Evolutionary conservation across 2,888 invertebrate genomes (phyloP).

Genomic region (Hypolimnas misippus): DNA sequence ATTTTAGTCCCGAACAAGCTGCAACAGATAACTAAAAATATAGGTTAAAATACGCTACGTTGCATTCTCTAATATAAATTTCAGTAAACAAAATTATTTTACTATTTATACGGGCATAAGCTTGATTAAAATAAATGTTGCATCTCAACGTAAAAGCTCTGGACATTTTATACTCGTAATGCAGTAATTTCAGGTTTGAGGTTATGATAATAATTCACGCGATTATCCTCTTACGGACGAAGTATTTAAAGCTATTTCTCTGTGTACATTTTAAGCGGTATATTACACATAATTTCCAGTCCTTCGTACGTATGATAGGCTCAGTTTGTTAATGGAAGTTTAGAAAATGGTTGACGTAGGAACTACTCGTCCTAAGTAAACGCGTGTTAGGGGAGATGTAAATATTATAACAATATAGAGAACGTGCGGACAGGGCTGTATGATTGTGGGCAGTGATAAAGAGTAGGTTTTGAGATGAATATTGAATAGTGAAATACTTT

Average conservation of each 20-base stretch:
- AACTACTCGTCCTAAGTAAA: conserved; percentile 69
- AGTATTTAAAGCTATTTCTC: conserved; percentile 6
- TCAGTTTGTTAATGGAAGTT: conserved; percentile 34
- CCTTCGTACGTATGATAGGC: conserved; percentile 17
- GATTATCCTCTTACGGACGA: neutral
- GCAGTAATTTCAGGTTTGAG: conserved; percentile 21
- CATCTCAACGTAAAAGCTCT: conserved; percentile 30
- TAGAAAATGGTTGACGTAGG: conserved; percentile 53
- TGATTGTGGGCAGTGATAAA: conserved; percentile 14
- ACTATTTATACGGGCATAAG: conserved; percentile 24
- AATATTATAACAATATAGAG: conserved; percentile 61
- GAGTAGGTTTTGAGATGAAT: neutral
- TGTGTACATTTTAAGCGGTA: neutral
- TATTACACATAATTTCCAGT: conserved; percentile 13
- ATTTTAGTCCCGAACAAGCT: neutral
- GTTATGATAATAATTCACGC: conserved; percentile 8
- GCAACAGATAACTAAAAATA: neutral
- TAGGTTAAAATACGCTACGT: neutral
- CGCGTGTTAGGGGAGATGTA: conserved; percentile 54
- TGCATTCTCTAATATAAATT: conserved; percentile 20
- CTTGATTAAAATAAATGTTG: conserved; percentile 32
- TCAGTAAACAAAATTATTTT: conserved; percentile 23
- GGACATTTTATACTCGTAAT: conserved; percentile 14
- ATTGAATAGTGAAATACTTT: neutral
- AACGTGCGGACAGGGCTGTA: conserved; percentile 25